Conservation (phyloP, 2,113 vertebrate species). For the Anhinga rufa region DNA sequence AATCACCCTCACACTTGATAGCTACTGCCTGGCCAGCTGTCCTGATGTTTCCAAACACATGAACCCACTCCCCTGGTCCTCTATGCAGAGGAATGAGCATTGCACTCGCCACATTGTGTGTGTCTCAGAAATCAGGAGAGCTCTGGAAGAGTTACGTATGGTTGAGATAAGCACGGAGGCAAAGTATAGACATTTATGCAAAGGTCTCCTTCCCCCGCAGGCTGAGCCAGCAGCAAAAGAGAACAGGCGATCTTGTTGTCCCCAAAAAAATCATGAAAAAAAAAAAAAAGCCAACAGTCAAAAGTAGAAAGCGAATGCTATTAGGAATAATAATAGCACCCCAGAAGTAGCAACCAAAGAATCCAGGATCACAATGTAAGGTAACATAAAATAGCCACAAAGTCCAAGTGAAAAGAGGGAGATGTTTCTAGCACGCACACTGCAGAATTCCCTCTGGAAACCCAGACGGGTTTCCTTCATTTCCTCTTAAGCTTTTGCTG, state of each 20-base stretch:
- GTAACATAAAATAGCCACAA: neutral
- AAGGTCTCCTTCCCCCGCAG: neutral
- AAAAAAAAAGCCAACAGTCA: neutral
- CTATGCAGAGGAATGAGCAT: neutral
- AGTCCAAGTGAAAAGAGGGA: neutral
- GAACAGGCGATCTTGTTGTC: neutral
- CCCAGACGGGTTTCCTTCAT: neutral
- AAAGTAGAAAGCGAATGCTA: neutral
- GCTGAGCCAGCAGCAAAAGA: neutral
- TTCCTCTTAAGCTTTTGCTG: conserved; percentile 53
- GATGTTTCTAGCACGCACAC: neutral
- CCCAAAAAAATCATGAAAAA: neutral
- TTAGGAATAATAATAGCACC: neutral
- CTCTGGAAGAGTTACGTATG: neutral
- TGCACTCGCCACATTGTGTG: neutral
- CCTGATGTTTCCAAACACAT: neutral
- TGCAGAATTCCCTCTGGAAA: conserved; percentile 24
- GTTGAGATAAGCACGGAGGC: neutral
- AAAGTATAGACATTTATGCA: neutral
- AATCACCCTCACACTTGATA: conserved; percentile 42
- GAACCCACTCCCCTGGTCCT: neutral
- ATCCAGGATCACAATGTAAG: neutral
- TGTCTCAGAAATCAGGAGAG: neutral
- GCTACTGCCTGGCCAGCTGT: neutral
- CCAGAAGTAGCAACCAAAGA: neutral